Base-by-base conservation (phyloP, 2,888 invertebrate species). In the Xanthia icteritia region DNA sequence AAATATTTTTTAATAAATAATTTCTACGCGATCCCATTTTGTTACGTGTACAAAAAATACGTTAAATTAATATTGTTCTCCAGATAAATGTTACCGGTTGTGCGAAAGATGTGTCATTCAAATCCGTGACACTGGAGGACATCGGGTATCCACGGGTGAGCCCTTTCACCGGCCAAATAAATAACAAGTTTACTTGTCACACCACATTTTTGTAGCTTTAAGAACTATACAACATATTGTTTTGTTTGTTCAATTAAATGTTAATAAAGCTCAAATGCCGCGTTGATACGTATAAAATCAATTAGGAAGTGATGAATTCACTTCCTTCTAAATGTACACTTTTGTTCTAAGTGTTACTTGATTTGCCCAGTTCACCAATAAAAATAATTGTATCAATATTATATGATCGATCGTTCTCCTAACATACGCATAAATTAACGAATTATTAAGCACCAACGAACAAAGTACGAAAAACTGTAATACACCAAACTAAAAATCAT, bases 151-250 rank as follows among this genome's bases (percentile, higher is more conserved):
- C 17, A 48, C n/a, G 39, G 27, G 58, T 15, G n/a, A 17, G 17
- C 6, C 81, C 81, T 79, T 81, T 79, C 76, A 79, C 82, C 11
- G 48, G 2, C 11, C 17, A 67, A 67, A 48, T 56, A 74, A 77
- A 63, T 48, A 66, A 36, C 82, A 63, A 63, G 76, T 68, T 42
- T 0, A 63, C 79, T 64, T 58, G 56, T 42, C 39, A 23, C 2
- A 58, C 76, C 63, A 76, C 82, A 79, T 82, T 36, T 51, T 63
- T 76, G 31, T 56, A 63, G 23, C 61, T 23, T 81, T 75, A 67
- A 56, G 54, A 74, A 61, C 81, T 51, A 79, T 64, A 79, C 48
- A 56, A 56, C 74, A 1, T 39, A 45, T 45, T 45, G 27, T 74
- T 72, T 79, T 58, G 66, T 67, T 74, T 79, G 81, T 79, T 67